Percentiles rank a stretch among this genome's conserved stretches.
phyloP scores from a whole-genome alignment of 2,797 vertebrate species.

The Melanitta fusca region DNA sequence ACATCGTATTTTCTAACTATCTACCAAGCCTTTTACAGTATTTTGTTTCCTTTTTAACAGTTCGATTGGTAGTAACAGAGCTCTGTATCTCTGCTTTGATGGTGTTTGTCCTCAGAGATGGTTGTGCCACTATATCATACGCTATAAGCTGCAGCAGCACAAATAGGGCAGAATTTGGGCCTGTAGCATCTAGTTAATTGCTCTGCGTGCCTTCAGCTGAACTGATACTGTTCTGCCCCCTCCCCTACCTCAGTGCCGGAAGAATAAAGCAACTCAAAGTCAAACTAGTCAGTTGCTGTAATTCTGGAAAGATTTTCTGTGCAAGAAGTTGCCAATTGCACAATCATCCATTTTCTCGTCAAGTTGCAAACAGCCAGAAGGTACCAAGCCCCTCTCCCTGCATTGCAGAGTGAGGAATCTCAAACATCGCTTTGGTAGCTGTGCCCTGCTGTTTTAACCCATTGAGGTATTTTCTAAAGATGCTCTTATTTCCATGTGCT shows the following conservation, averaged over 20 bases:
- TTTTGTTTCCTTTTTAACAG: constrained; percentile 21
- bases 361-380: not conserved
- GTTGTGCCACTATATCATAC: not conserved
- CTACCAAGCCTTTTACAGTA: not conserved
- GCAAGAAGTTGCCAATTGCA: constrained; percentile 14
- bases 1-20: not conserved
- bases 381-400: not conserved
- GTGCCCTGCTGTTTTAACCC: constrained; percentile 9
- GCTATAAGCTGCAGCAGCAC: not conserved
- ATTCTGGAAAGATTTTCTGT: constrained; percentile 8
- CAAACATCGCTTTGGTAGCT: not conserved
- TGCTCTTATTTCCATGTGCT: constrained; percentile 50
- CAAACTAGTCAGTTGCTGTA: not conserved
- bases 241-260: not conserved
- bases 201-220: not conserved
- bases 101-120: not conserved
- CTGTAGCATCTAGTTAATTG: not conserved
- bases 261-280: not conserved
- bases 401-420: not conserved
- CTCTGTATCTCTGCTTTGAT: not conserved
- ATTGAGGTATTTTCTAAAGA: constrained; percentile 59
- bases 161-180: not conserved
- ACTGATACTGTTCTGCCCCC: not conserved
- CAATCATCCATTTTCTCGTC: not conserved
- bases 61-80: not conserved